phyloP scores from a whole-genome alignment of 2,888 invertebrate genomes.

The Blastobasis adustella region DNA sequence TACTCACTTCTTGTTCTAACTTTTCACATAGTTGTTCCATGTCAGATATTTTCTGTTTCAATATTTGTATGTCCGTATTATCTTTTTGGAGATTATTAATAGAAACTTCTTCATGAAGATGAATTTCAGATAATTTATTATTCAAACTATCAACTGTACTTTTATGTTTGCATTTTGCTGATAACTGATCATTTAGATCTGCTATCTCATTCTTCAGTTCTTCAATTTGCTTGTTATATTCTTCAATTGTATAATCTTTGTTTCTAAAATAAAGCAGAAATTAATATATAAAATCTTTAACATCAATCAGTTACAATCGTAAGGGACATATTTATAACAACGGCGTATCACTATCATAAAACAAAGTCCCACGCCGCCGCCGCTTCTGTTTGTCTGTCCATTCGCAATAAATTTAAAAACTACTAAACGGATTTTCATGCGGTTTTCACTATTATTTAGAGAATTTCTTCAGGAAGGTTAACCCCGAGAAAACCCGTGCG shows the following conservation, averaged over 20 bases:
- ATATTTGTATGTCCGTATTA: not conserved
- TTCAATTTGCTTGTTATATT: slow-evolving; percentile 61
- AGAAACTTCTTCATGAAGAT: slow-evolving; percentile 16
- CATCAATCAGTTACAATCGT: too few relatives aligned
- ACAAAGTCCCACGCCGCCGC: too few relatives aligned
- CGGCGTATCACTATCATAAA: too few relatives aligned
- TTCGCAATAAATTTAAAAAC: too few relatives aligned
- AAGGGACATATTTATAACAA: too few relatives aligned
- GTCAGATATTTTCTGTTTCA: slow-evolving; percentile 38
- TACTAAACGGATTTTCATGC: too few relatives aligned
- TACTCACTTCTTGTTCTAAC: slow-evolving; percentile 53
- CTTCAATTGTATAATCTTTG: slow-evolving; percentile 57
- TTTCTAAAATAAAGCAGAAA: slow-evolving; percentile 39
- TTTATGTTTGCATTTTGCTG: slow-evolving; percentile 19
- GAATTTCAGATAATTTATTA: slow-evolving; percentile 28
- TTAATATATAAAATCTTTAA: not conserved
- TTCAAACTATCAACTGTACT: slow-evolving; percentile 28
- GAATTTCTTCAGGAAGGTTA: too few relatives aligned
- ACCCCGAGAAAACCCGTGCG: too few relatives aligned
- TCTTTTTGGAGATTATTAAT: slow-evolving; percentile 19
- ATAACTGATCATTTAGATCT: slow-evolving; percentile 34
- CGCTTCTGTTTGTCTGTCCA: too few relatives aligned
- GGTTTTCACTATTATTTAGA: too few relatives aligned
- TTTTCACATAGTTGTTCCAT: slow-evolving; percentile 50
- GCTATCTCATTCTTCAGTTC: slow-evolving; percentile 54